phyloP scores from a whole-genome alignment of 2,113 vertebrate species.

The Alethe diademata region DNA sequence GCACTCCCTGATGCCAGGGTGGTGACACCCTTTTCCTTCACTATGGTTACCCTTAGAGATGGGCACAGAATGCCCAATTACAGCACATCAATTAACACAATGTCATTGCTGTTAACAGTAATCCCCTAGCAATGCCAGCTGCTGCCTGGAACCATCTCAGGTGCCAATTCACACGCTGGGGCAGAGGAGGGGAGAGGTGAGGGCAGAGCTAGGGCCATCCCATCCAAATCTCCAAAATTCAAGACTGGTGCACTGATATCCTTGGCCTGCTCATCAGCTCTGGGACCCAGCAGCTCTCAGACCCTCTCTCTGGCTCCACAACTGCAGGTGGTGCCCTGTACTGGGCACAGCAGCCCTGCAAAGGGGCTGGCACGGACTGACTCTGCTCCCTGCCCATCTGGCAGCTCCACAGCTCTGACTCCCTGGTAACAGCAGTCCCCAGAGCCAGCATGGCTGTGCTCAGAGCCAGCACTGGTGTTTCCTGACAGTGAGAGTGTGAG shows the following conservation, averaged over 20 bases:
- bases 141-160: neutral
- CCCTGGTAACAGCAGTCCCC: neutral
- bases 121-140: neutral
- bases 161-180: neutral
- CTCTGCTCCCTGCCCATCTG: neutral
- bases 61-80: neutral
- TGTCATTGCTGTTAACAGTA: neutral
- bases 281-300: rapidly evolving
- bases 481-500: neutral
- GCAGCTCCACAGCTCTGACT: neutral
- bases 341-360: rapidly evolving
- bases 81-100: rapidly evolving
- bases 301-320: rapidly evolving
- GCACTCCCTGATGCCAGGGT: neutral
- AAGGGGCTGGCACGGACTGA: neutral
- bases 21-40: neutral
- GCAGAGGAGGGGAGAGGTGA: neutral
- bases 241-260: neutral
- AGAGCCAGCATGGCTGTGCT: neutral
- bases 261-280: neutral
- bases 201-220: neutral
- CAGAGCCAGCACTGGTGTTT: neutral
- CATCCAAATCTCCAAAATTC: neutral
- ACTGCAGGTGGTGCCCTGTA: neutral
- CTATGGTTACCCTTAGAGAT: neutral